Percentiles rank a stretch among this genome's conserved stretches.
phyloP scores from a whole-genome alignment of 2,888 invertebrate species.

The Philonicus albiceps region DNA sequence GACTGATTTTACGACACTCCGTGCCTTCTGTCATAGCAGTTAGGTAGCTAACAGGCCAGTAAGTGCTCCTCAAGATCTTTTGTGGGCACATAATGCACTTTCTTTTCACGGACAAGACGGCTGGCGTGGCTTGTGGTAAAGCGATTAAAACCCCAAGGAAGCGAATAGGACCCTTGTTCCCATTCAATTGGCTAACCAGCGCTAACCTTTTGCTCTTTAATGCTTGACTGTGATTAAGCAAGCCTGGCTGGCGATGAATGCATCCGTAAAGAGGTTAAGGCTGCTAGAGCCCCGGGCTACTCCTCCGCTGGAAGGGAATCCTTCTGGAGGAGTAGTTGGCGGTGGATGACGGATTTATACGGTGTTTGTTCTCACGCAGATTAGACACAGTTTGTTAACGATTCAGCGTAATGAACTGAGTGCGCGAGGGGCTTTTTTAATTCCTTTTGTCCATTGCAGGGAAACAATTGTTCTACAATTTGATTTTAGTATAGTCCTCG shows the following conservation, averaged over 20 bases:
- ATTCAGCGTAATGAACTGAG: conserved; percentile 5
- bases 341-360: conserved; percentile 38
- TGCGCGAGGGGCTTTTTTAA: neutral
- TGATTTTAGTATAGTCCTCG: neutral
- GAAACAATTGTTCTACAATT: neutral
- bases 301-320: neutral
- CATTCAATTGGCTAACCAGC: conserved; percentile 29
- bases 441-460: neutral
- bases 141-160: conserved; percentile 28
- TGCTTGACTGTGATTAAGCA: conserved; percentile 28
- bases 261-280: neutral
- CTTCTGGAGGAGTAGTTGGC: conserved; percentile 1
- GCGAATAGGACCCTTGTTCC: conserved; percentile 21
- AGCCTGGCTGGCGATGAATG: conserved; percentile 13
- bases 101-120: neutral
- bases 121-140: neutral
- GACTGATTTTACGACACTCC: conserved; percentile 49
- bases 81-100: conserved; percentile 34
- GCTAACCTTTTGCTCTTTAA: conserved; percentile 38
- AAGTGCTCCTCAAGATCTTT: conserved; percentile 1
- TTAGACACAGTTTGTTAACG: conserved; percentile 39
- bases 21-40: conserved; percentile 44
- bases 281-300: neutral
- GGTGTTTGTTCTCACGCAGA: conserved; percentile 37
- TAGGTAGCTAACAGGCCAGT: conserved; percentile 25